A percentile compares a stretch with the other conserved stretches of the same genome.
Evolutionary conservation across 2,113 vertebrate genomes (phyloP).

Genomic region (Dolichotis patagonum): DNA sequence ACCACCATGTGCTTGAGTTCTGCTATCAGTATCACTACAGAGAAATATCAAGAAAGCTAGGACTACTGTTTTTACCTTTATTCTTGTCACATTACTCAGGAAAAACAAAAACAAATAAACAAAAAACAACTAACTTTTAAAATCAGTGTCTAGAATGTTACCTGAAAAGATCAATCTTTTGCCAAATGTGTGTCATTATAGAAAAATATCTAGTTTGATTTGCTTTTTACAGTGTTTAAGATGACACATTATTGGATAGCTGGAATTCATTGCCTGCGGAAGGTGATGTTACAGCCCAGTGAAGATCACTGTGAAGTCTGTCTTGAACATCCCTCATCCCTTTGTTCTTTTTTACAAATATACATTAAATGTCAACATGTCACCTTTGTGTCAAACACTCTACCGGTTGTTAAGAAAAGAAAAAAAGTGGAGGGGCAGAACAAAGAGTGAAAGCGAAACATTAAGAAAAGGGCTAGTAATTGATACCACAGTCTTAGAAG

Average conservation of each 20-base stretch:
- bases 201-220: background rate
- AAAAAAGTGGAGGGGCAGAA: rapidly evolving
- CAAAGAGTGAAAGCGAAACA: rapidly evolving
- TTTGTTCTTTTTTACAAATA: background rate
- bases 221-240: slow-evolving; percentile 36
- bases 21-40: background rate
- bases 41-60: background rate
- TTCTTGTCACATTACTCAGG: background rate
- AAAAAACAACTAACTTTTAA: background rate
- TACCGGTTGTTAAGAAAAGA: background rate
- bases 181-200: background rate
- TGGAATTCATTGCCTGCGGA: background rate
- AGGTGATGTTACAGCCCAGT: background rate
- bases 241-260: background rate
- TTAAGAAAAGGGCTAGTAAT: background rate
- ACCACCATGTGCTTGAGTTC: background rate
- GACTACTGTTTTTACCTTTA: background rate
- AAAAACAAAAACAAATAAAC: background rate
- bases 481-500: background rate
- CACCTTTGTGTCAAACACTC: background rate
- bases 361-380: background rate
- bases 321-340: background rate
- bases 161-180: slow-evolving; percentile 2
- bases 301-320: background rate
- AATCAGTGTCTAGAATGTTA: background rate